These are phyloP conservation scores for Lutjanus campechanus DNA, from an alignment of 2,797 vertebrate species.

Conservation along the genomic window DNA sequence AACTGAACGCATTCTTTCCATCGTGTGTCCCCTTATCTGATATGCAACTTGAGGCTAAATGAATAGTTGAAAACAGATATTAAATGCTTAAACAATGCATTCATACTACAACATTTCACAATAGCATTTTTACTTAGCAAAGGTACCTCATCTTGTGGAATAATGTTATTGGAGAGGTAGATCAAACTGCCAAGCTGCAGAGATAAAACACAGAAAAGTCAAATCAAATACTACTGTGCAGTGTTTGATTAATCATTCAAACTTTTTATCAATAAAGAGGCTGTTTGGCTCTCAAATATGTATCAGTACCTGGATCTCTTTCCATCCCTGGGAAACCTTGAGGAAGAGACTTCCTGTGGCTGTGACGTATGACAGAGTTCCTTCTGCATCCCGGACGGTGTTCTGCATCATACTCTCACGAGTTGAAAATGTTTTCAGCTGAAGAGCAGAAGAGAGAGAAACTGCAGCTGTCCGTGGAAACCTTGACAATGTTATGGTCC, in stretches of 20 bases:
- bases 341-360: constrained; percentile 90
- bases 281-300: too few relatives aligned
- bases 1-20: constrained; percentile 65
- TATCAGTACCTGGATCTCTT: constrained; percentile 90
- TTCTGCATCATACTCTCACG: constrained; percentile 90
- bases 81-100: neutral
- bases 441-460: constrained; percentile 37
- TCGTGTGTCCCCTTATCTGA: constrained; percentile 68
- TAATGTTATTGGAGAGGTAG: constrained; percentile 80
- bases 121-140: neutral
- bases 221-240: neutral
- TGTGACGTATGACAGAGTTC: constrained; percentile 88
- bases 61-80: neutral
- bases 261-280: too few relatives aligned
- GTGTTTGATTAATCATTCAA: too few relatives aligned
- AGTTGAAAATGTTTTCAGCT: constrained; percentile 88
- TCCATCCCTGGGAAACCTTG: constrained; percentile 94
- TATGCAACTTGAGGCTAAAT: constrained; percentile 71
- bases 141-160: constrained; percentile 84
- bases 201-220: constrained; percentile 24
- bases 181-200: constrained; percentile 93
- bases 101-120: neutral
- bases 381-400: constrained; percentile 87
- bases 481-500: neutral
- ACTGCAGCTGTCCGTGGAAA: neutral